Percentiles rank a stretch among this genome's conserved stretches.
Evolutionary conservation across 2,888 invertebrate species (phyloP).

Genomic region (Drosophila infuscata): DNA sequence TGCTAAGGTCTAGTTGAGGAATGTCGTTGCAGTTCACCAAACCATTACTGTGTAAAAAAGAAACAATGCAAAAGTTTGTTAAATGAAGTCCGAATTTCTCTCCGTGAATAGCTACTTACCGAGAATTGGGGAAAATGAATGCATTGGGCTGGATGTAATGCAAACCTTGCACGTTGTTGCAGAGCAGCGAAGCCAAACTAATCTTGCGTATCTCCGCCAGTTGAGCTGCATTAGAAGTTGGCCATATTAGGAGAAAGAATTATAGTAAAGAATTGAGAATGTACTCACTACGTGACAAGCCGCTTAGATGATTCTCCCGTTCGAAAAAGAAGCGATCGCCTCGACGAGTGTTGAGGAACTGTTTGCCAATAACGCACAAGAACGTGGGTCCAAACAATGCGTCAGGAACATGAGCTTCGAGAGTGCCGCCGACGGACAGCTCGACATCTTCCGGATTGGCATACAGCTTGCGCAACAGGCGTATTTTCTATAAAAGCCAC

Average conservation of each 20-base stretch:
- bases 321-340: slow-evolving; percentile 91
- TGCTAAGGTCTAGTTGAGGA: slow-evolving; percentile 70
- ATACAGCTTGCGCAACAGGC: slow-evolving; percentile 86
- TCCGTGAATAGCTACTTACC: slow-evolving; percentile 50
- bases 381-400: slow-evolving; percentile 90
- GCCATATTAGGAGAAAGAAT: background rate
- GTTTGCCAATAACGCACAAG: slow-evolving; percentile 89
- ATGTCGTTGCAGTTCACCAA: slow-evolving; percentile 68
- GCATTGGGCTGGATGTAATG: slow-evolving; percentile 87
- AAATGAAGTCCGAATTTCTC: background rate
- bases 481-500: slow-evolving; percentile 86
- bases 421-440: slow-evolving; percentile 89
- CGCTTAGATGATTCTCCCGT: slow-evolving; percentile 85
- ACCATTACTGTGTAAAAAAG: slow-evolving; percentile 58
- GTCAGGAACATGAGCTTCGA: slow-evolving; percentile 88
- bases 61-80: background rate
- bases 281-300: slow-evolving; percentile 86
- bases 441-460: slow-evolving; percentile 90
- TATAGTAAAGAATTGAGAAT: too few relatives aligned
- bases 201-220: slow-evolving; percentile 90
- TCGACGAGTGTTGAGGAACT: slow-evolving; percentile 89
- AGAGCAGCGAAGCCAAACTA: slow-evolving; percentile 90
- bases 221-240: slow-evolving; percentile 86
- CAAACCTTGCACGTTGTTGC: slow-evolving; percentile 90
- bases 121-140: slow-evolving; percentile 70